Conservation (phyloP, 2,888 invertebrate genomes). For the Mycalesis mineus region DNA sequence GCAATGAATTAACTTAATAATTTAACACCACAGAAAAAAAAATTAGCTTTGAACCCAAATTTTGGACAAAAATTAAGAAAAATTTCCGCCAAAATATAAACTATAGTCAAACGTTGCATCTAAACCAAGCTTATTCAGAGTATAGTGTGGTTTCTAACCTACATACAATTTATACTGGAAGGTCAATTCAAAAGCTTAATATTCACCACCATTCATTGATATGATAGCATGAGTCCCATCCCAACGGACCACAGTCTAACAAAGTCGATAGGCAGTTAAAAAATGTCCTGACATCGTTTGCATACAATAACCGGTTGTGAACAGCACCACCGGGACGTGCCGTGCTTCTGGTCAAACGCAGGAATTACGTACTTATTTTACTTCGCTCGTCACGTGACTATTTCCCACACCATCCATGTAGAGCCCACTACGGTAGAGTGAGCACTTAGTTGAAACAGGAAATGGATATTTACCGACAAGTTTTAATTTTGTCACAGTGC, state of each 20-base stretch:
- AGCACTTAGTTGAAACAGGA: conserved; percentile 28
- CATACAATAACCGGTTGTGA: conserved; percentile 71
- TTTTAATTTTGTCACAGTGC: conserved; percentile 25
- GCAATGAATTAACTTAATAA: too few species aligned
- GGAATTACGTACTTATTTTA: conserved; percentile 44
- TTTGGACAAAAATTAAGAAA: too few species aligned
- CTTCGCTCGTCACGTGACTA: background rate
- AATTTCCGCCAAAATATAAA: background rate
- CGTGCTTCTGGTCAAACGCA: conserved; percentile 36
- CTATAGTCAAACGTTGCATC: too few species aligned
- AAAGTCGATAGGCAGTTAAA: conserved; percentile 37
- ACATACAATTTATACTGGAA: too few species aligned
- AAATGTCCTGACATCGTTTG: conserved; percentile 61
- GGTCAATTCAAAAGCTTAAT: too few species aligned
- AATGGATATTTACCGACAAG: conserved; percentile 22
- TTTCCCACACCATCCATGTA: conserved; percentile 50
- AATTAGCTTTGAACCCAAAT: too few species aligned
- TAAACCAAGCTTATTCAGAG: too few species aligned
- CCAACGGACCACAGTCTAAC: conserved; percentile 19
- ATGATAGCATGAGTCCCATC: background rate
- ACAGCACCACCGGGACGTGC: conserved; percentile 49
- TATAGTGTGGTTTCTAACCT: background rate
- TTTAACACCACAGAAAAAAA: too few species aligned
- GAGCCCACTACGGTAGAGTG: conserved; percentile 28
- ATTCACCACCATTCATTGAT: background rate